Percentiles rank a stretch among this genome's conserved stretches.
Evolutionary conservation across 2,113 vertebrate species (phyloP).

Genomic region (Meriones unguiculatus): DNA sequence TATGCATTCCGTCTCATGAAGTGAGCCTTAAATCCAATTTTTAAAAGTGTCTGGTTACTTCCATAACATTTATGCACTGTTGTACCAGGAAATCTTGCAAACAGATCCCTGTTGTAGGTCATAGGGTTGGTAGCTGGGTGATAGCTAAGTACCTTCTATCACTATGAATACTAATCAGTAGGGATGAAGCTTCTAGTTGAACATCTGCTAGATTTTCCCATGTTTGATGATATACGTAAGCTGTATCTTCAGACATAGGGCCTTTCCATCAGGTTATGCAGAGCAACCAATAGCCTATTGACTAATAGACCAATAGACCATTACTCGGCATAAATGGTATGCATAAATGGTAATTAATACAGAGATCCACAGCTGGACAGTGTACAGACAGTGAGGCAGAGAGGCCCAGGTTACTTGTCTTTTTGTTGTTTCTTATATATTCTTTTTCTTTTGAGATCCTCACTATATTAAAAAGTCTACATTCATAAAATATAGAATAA

Average conservation of each 20-base stretch:
- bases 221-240: not conserved
- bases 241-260: not conserved
- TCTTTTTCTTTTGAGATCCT: not conserved
- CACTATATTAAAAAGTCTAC: slow-evolving; percentile 6
- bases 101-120: too few relatives aligned
- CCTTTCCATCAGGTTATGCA: not conserved
- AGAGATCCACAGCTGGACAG: not conserved
- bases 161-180: not conserved
- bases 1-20: not conserved
- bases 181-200: not conserved
- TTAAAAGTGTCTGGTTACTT: not conserved
- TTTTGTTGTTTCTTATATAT: not conserved
- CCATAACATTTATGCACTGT: not conserved
- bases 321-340: not conserved
- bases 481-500: not conserved
- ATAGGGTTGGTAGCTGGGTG: not conserved
- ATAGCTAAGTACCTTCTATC: not conserved
- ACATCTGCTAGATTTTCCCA: not conserved
- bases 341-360: not conserved
- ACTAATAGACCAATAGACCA: not conserved
- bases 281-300: not conserved
- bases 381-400: not conserved
- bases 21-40: not conserved
- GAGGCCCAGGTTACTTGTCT: not conserved
- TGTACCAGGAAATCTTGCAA: not conserved